Evolutionary conservation across 1,140 invertebrate species (phyloP).

Genomic region (Drosophila nebulosa): DNA sequence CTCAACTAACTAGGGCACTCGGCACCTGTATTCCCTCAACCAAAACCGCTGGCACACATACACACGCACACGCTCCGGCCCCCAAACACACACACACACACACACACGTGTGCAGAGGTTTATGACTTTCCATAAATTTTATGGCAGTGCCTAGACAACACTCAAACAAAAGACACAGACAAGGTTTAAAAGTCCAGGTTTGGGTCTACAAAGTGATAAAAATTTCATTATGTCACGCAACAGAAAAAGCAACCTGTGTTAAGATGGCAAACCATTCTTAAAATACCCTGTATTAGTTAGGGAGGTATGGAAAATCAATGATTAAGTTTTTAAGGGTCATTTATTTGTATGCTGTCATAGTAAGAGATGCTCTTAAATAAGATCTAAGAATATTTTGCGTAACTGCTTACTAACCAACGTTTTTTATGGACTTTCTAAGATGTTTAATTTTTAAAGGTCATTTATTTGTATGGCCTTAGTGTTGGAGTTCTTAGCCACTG

Average conservation of each 20-base stretch:
- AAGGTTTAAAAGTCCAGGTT: not conserved
- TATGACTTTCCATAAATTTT: slow-evolving; percentile 73
- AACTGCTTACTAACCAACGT: too few species aligned
- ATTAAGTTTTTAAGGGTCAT: too few species aligned
- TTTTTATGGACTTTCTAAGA: too few species aligned
- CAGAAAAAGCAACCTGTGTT: slow-evolving; percentile 5
- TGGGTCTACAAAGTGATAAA: slow-evolving; percentile 61
- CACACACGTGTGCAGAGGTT: slow-evolving; percentile 5
- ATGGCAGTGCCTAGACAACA: slow-evolving; percentile 69
- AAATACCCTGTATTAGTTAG: not conserved
- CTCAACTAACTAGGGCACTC: slow-evolving; percentile 47
- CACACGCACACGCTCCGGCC: not conserved
- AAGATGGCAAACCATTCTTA: not conserved
- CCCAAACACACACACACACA: slow-evolving; percentile 31
- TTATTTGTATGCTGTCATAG: too few species aligned
- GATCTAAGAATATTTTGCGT: too few species aligned
- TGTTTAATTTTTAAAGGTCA: too few species aligned
- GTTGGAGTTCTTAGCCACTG: too few species aligned
- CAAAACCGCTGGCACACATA: not conserved
- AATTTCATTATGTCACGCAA: slow-evolving; percentile 77
- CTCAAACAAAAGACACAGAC: slow-evolving; percentile 18
- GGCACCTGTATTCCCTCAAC: slow-evolving; percentile 33
- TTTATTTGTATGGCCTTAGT: too few species aligned
- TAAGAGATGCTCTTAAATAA: too few species aligned
- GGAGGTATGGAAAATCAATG: too few species aligned